phyloP scores from a whole-genome alignment of 30 jellyfish, hydroid and myxozoan genomes.

The Hydractinia symbiolongicarpus region DNA sequence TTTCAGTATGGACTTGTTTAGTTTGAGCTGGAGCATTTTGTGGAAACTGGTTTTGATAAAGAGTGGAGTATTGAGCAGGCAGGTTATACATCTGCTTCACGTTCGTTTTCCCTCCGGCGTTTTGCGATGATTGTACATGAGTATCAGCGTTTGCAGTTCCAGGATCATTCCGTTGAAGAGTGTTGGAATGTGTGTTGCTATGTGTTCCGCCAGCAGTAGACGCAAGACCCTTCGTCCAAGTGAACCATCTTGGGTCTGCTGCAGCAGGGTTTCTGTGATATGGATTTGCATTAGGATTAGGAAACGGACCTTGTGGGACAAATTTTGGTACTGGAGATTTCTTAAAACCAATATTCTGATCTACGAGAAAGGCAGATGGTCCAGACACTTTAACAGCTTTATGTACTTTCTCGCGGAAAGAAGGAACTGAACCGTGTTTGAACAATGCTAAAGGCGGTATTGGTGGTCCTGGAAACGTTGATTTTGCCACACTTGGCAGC shows the following conservation, averaged over 20 bases:
- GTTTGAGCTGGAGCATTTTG: neutral
- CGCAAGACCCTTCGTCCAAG: conserved; percentile 33
- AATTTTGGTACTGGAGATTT: conserved; percentile 10
- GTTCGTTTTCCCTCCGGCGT: conserved; percentile 27
- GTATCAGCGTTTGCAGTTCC: conserved; percentile 22
- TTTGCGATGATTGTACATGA: conserved; percentile 27
- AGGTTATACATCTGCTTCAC: neutral
- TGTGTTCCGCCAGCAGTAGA: conserved; percentile 24
- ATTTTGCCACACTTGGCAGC: conserved; percentile 7
- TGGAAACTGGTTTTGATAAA: neutral
- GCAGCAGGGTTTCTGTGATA: conserved; percentile 6
- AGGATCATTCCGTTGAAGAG: conserved; percentile 35
- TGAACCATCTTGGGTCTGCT: conserved; percentile 21
- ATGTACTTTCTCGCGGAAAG: neutral
- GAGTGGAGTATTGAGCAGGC: neutral
- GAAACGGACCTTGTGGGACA: neutral
- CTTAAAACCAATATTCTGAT: neutral
- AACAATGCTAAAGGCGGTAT: neutral
- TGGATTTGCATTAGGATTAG: neutral
- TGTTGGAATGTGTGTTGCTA: conserved; percentile 28
- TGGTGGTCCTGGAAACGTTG: conserved; percentile 20
- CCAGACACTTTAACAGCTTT: conserved; percentile 13
- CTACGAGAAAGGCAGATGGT: conserved; percentile 13
- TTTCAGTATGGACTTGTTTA: conserved; percentile 7
- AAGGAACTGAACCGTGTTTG: neutral